Evolutionary conservation across 2,113 vertebrate species (phyloP), one percentile per base, ranked within the genome.

Genomic region (Amazona vittata): DNA sequence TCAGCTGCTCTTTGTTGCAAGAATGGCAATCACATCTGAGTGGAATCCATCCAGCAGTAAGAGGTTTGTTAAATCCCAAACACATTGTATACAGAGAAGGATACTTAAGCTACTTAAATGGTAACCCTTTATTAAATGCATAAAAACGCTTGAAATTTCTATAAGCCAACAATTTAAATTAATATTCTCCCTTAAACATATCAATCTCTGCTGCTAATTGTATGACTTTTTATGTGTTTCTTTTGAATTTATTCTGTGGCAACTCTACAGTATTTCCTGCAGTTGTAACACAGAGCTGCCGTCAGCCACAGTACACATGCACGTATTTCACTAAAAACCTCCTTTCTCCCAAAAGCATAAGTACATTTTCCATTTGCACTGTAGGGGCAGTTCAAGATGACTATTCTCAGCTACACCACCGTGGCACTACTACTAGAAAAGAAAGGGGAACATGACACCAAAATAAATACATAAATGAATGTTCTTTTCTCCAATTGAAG

Each of bases 1-100:
- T 78, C 79, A 84, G 35, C 64, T 24, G 49, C 70, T 29, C 60
- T 88, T 69, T 91, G 67, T 50, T 70, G 35, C 29, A 76, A 70
- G 31, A 93, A 75, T 16, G 26, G 69, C 60, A 95, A 82, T 28
- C 47, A n/a, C 55, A 84, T 65, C 69, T 57, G 60, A 81, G 62
- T 39, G 69, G 88, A 93, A 95, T 68, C 43, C n/a, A 83, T 83
- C 55, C 86, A 89, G 65, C 63, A 50, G 22, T 65, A 87, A 94
- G 67, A 63, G 81, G 44, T 85, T 93, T 86, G 47, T 85, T 94
- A 96, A 97, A 91, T 86, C 88, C 90, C 86, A 43, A 78, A 93
- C 68, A 81, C 5, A 0, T 1, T 69, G 86, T 46, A 60, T 33
- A 53, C 29, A 73, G 77, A 79, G 55, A 79, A 82, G 47, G 70